Base-by-base conservation (phyloP, 1,140 invertebrate species). In the Plectrocnemia conspersa region DNA sequence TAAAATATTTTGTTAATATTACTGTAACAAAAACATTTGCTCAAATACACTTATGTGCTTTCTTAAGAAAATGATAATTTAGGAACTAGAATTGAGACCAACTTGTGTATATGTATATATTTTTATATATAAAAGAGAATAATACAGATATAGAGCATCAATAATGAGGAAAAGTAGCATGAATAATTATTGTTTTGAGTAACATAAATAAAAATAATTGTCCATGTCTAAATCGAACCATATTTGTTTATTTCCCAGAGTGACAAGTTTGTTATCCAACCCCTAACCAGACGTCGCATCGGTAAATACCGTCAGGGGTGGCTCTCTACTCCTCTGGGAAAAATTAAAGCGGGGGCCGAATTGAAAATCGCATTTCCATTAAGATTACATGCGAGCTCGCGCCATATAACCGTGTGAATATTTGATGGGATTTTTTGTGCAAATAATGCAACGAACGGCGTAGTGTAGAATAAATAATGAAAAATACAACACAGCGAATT, bases 291-390 rank as follows among this genome's bases (percentile, higher is more conserved):
- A n/a, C 32, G 16, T 22, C 32, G 36, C n/a, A 19, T 21, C 18
- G 32, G 16, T 35, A 46, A 38, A 16, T 50, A 50, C 16, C n/a
- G 2, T 7, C 18, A 33, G 22, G 18, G 33, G 47, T 33, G 47
- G 33, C 36, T 45, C 33, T 4, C 7, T n/a, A 38, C n/a, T 38
- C 47, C 47, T 29, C 11, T 5, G 47, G 47, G 47, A 50, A 50
- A 50, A 50, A 50, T 50, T 50, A 50, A 50, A 50, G n/a, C 47
- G 32, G 33, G 33, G 47, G 38, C 47, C 21, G 47, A 50, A 50
- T 50, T 50, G 47, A 50, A 50, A 50, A 50, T 50, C 47, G 47
- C 47, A 50, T 50, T 50, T 50, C 47, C 47, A 50, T 50, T 50
- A 50, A 50, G 52, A 54, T 44, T 45, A 54, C 41, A 45, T 45